Conservation (phyloP, 1,140 invertebrate species). For the Hycleus cichorii region DNA sequence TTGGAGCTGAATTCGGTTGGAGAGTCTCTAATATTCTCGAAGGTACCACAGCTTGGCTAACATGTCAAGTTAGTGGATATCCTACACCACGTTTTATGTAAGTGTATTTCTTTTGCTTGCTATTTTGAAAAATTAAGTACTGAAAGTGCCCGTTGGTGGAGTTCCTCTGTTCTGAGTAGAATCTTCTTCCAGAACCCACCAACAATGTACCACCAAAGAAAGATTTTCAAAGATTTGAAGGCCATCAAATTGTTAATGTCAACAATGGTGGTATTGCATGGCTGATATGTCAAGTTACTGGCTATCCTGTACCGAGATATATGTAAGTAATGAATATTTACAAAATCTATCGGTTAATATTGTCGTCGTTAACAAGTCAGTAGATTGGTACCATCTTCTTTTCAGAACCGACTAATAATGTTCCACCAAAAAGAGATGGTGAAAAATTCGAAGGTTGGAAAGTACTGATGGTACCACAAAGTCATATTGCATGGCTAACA, state of each 20-base stretch:
- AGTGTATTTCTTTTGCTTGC: constrained; percentile 13
- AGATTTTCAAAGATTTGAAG: constrained; percentile 54
- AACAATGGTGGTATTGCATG: constrained; percentile 48
- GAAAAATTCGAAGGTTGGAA: constrained; percentile 61
- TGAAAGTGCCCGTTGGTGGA: constrained; percentile 8
- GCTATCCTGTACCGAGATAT: constrained; percentile 57
- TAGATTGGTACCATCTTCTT: constrained; percentile 7
- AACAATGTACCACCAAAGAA: constrained; percentile 46
- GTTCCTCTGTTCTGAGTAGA: background rate
- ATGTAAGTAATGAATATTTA: constrained; percentile 44
- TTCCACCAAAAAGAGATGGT: constrained; percentile 52
- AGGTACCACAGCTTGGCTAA: constrained; percentile 51
- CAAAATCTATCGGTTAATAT: background rate
- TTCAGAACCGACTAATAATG: constrained; percentile 46
- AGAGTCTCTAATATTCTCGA: constrained; percentile 55
- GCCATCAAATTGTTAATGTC: constrained; percentile 57
- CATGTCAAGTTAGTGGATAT: constrained; percentile 59
- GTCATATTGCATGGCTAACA: constrained; percentile 51
- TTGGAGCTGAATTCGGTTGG: constrained; percentile 57
- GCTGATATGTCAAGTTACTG: constrained; percentile 57
- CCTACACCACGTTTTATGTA: constrained; percentile 62
- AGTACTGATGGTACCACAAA: constrained; percentile 53
- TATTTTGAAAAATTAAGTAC: background rate
- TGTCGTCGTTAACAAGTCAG: background rate
- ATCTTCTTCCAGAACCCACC: constrained; percentile 40